Base-by-base conservation (phyloP, 2,888 invertebrate genomes). In the Epistrophe eligans region DNA sequence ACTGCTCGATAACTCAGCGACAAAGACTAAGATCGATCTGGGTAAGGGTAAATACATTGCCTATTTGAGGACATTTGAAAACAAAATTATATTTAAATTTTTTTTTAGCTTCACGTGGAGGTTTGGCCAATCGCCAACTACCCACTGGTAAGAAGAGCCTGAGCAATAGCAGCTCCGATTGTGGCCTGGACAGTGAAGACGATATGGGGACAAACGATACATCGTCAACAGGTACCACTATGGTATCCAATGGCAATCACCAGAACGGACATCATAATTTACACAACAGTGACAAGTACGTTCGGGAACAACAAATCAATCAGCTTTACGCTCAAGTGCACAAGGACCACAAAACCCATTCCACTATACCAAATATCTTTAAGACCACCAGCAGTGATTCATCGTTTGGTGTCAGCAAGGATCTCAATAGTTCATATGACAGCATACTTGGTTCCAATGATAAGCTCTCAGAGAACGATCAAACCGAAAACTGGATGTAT, bases 1-100 rank as follows among this genome's bases (percentile, higher is more conserved):
- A 91, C 94, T 98, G 88, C 94, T 99, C 67, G 98, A 99, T 93
- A 97, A 96, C 90, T 97, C 98, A 2, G 97, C 96, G 17, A 97
- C 95, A 88, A 96, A 96, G 92, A 95, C 95, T 87, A 97, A 97
- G 93, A 98, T 97, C 19, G 98, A 98, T 93, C 94, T 98, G 90
- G 92, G 92, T 92, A 88, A 91, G 91, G 91, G 55, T 70, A 52
- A 74, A 64, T 58, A 72, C 19, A 57, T 6, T 19, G 11, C 38
- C 32, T 55, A 7, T 19, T n/a, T 10, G 13, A 45, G 3, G n/a
- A 13, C 6, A 35, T 17, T 35, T 43, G 15, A 13, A 60, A 43
- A 8, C 38, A 24, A 35, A n/a, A 24, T 48, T 62, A 55, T 40
- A 5, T 40, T 35, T 45, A 40, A 10, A 13, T 38, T 43, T 19